Base-by-base conservation (phyloP, 2,888 invertebrate genomes). In the Cerceris rybyensis region DNA sequence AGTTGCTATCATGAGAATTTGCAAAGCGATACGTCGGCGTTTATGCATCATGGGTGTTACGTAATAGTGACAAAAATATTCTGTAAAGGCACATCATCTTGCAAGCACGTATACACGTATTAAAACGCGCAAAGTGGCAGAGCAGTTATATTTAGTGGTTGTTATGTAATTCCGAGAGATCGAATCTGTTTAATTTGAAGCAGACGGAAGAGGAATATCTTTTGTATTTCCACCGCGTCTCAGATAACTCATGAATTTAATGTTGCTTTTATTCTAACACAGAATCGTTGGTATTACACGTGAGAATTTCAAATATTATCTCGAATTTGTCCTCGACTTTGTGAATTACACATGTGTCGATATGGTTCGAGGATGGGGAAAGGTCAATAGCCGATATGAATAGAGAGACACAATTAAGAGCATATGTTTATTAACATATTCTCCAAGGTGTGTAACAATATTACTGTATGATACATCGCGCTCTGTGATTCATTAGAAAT, bases 391-490 rank as follows among this genome's bases (percentile, higher is more conserved):
- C 70, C 74, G 75, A 67, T 49, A 13, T 13, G 7, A 11, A 28
- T 42, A 14, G 42, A 16, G 0, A 50, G 6, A 11, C n/a, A 49
- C 17, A 28, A 68, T 78, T 63, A 54, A 75, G 74, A 84, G 69
- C 65, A 60, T 60, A 64, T 63, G 64, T 84, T 84, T 86, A 86
- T 86, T 86, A 74, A 83, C 65, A 82, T 81, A 81, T 71, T 76
- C 66, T 75, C 57, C 58, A 60, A 76, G 52, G 68, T 54, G 39
- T 79, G 75, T 83, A 81, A 86, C 83, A 83, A 85, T 71, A 65
- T 75, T 79, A 78, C 60, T 75, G 65, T 71, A 80, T 66, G 65
- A 77, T 75, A 75, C 82, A 77, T 78, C 54, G 67, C 50, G 68
- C 50, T 64, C 49, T 58, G 52, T 42, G 49, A 49, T 72, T 64